Conservation (phyloP, 2,113 vertebrate genomes). For the Choloepus hoffmanni region DNA sequence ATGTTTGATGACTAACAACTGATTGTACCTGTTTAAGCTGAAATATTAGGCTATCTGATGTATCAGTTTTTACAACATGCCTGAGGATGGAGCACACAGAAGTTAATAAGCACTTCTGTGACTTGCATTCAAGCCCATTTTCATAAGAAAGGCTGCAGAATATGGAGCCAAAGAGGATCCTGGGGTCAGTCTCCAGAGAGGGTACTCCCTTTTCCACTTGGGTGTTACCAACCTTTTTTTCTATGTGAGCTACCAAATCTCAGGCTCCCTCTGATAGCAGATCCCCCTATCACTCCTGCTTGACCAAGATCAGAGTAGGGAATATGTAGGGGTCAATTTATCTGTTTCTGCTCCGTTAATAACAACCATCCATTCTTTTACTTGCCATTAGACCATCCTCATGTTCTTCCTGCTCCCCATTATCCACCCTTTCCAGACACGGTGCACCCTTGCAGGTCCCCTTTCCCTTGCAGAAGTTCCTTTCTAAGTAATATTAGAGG, state of each 20-base stretch:
- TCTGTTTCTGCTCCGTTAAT: background rate
- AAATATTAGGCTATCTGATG: background rate
- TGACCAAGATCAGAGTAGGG: background rate
- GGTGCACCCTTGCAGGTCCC: background rate
- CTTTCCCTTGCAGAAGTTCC: background rate
- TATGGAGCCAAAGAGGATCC: background rate
- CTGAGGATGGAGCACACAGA: background rate
- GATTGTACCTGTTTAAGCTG: background rate
- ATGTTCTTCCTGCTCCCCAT: background rate
- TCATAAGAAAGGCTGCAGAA: background rate
- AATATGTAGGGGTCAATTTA: accelerated
- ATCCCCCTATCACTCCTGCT: background rate
- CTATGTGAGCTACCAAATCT: background rate
- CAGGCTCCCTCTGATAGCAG: background rate
- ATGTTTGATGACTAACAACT: background rate
- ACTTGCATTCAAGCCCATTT: background rate
- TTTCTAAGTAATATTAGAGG: background rate
- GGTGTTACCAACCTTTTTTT: background rate
- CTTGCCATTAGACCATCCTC: background rate
- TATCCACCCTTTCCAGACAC: background rate
- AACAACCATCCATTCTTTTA: background rate
- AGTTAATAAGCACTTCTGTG: background rate
- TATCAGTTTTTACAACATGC: background rate
- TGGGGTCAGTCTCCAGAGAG: background rate
- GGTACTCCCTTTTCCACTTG: background rate